A percentile compares a stretch with the other conserved stretches of the same genome.
phyloP scores from a whole-genome alignment of 2,113 vertebrate species.

The Fulica atra region DNA sequence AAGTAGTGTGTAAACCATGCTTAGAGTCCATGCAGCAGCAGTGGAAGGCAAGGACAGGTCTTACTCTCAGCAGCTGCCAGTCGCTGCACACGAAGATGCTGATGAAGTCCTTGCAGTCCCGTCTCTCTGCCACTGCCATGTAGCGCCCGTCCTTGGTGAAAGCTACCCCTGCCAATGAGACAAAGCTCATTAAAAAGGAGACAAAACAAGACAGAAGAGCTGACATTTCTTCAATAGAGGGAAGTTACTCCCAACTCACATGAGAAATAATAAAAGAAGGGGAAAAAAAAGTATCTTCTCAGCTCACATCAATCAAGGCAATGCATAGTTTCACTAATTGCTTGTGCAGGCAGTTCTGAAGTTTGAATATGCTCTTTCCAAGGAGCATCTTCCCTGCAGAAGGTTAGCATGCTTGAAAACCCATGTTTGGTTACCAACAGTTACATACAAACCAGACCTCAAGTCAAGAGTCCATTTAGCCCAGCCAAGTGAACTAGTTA shows the following conservation, averaged over 20 bases:
- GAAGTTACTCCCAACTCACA: background rate
- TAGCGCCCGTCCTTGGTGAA: constrained; percentile 92
- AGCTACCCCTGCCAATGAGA: constrained; percentile 76
- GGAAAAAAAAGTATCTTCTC: background rate
- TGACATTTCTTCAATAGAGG: fast-evolving
- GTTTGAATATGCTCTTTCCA: background rate
- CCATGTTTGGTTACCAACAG: background rate
- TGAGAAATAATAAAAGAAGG: background rate
- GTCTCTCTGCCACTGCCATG: constrained; percentile 91
- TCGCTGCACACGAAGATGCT: constrained; percentile 94
- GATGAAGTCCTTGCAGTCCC: constrained; percentile 94
- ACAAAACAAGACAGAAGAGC: background rate
- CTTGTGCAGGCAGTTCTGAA: background rate
- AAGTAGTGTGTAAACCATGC: fast-evolving
- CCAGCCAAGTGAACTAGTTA: background rate
- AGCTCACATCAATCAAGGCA: background rate
- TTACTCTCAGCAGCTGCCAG: constrained; percentile 96
- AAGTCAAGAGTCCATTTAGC: background rate
- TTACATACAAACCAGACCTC: background rate
- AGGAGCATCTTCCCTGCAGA: background rate
- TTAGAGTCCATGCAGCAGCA: fast-evolving
- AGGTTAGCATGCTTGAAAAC: background rate
- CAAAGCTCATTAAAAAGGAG: background rate
- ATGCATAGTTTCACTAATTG: background rate
- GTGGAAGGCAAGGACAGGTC: background rate